These are phyloP conservation scores for Orius insidiosus DNA, from an alignment of 1,140 invertebrate species.

Conservation along the genomic window DNA sequence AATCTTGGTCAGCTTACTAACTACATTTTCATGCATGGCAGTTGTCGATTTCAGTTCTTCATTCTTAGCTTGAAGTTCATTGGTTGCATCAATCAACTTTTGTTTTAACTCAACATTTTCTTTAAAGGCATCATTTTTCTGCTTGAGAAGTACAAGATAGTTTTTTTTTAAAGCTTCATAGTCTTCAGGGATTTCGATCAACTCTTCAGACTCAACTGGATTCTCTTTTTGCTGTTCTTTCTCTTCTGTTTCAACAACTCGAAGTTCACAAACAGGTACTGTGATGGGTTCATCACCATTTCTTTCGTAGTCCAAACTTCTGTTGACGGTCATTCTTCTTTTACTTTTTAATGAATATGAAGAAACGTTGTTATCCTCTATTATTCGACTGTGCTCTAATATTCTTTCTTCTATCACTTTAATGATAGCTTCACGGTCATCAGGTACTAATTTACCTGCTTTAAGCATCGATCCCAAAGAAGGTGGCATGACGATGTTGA, in stretches of 20 bases:
- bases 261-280: too few relatives aligned
- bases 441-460: background rate
- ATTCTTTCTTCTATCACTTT: conserved; percentile 4
- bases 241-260: background rate
- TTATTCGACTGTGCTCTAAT: conserved; percentile 6
- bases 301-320: too few relatives aligned
- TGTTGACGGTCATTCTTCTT: too few relatives aligned
- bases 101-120: conserved; percentile 3
- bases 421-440: conserved; percentile 4
- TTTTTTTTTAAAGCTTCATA: conserved; percentile 1
- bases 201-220: background rate
- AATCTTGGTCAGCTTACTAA: background rate
- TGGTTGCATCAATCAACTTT: background rate
- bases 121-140: conserved; percentile 5
- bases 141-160: background rate
- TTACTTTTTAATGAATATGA: too few relatives aligned
- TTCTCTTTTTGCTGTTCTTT: conserved; percentile 1
- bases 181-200: conserved; percentile 1
- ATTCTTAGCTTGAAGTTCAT: background rate
- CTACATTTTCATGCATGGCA: background rate
- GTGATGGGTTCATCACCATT: too few relatives aligned
- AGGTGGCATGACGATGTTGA: background rate
- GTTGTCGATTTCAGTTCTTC: background rate
- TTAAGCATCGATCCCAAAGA: background rate
- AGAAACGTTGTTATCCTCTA: background rate